phyloP scores from a whole-genome alignment of 2,113 vertebrate genomes.

The Heterochromis multidens region DNA sequence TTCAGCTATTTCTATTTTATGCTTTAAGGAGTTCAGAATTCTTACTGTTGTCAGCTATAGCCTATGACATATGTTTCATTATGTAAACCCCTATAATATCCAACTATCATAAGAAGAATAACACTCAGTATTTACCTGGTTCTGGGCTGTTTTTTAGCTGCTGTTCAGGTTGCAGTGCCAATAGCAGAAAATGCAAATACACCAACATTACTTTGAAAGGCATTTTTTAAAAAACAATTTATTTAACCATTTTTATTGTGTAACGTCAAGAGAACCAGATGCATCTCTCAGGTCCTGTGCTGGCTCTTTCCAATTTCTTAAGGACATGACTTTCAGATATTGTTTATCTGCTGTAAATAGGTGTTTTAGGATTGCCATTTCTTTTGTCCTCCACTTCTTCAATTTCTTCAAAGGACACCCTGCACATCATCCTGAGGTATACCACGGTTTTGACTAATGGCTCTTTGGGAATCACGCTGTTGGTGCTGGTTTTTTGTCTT shows the following conservation, averaged over 20 bases:
- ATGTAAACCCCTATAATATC: background rate
- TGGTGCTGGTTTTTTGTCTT: no score
- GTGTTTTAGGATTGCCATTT: no score
- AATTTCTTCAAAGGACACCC: no score
- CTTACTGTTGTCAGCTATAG: background rate
- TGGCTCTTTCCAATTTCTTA: no score
- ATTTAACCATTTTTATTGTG: background rate
- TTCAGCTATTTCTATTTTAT: background rate
- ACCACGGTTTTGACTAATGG: no score
- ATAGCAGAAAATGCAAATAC: rapidly evolving
- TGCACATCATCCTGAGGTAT: no score
- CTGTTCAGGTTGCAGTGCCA: background rate
- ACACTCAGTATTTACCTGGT: background rate
- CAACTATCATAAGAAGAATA: background rate
- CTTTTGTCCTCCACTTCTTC: no score
- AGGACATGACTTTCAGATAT: no score
- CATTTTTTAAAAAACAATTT: constrained; percentile 18
- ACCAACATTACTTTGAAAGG: background rate
- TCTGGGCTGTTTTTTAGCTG: background rate
- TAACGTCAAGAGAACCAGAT: background rate
- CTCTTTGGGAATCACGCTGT: no score
- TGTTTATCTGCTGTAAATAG: no score
- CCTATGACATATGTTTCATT: background rate
- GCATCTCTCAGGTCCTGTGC: no score
- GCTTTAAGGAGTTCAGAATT: background rate